phyloP scores from a whole-genome alignment of 2,797 vertebrate species.

The Onychomys arenicola region DNA sequence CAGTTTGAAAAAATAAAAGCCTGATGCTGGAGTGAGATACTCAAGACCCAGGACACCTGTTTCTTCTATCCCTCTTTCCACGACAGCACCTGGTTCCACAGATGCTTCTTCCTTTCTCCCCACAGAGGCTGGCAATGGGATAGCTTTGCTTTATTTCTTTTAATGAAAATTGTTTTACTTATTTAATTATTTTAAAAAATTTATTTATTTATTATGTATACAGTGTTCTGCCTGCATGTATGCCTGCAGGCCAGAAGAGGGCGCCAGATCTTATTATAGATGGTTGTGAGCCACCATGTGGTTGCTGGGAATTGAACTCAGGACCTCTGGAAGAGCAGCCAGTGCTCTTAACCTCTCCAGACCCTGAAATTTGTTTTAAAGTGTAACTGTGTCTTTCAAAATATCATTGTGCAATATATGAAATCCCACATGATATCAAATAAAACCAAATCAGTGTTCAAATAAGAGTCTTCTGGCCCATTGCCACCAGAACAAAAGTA shows the following conservation, averaged over 20 bases:
- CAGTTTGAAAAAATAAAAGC: background rate
- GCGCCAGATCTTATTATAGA: too few species aligned
- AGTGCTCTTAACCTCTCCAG: too few species aligned
- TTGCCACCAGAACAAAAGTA: conserved; percentile 17
- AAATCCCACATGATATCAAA: background rate
- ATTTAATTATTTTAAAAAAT: too few species aligned
- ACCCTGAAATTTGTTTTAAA: conserved; percentile 22
- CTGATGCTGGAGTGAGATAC: background rate
- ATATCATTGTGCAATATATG: background rate
- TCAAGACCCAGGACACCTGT: background rate
- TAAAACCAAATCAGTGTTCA: background rate
- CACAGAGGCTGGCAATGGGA: background rate
- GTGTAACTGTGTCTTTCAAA: background rate
- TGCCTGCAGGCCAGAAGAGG: too few species aligned
- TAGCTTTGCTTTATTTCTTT: background rate
- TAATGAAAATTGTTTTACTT: conserved; percentile 6
- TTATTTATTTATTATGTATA: too few species aligned
- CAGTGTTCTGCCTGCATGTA: too few species aligned
- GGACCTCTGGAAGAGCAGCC: too few species aligned
- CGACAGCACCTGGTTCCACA: background rate
- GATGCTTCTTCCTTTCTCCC: too few species aligned
- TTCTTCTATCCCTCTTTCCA: background rate
- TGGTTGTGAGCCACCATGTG: too few species aligned
- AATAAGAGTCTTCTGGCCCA: background rate
- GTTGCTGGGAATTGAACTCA: too few species aligned